phyloP scores from a whole-genome alignment of 2,113 vertebrate species.

The Dunckerocampus dactyliophorus region DNA sequence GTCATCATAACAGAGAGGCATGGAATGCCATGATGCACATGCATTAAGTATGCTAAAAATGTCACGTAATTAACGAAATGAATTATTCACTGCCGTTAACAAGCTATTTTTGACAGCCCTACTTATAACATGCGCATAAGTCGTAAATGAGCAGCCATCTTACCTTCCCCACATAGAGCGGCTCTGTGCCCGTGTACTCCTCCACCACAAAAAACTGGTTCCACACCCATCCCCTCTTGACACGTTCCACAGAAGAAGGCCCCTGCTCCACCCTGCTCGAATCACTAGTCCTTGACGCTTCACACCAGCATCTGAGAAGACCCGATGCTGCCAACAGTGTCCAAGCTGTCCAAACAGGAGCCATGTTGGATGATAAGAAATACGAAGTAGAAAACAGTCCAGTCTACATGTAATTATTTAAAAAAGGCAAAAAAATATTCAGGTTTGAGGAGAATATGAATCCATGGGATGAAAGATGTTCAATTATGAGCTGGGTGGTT shows the following conservation, averaged over 20 bases:
- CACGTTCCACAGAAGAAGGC: constrained; percentile 74
- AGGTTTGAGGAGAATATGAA: constrained; percentile 41
- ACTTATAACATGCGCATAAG: too few species aligned
- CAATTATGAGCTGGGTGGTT: constrained; percentile 31
- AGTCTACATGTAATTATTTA: constrained; percentile 56
- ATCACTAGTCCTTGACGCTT: constrained; percentile 69
- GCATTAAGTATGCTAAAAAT: too few species aligned
- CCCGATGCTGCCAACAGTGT: constrained; percentile 52
- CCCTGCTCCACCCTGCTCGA: constrained; percentile 55
- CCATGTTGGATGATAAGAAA: constrained; percentile 53
- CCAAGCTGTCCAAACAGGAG: constrained; percentile 52
- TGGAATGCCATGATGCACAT: too few species aligned
- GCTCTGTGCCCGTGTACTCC: constrained; percentile 96
- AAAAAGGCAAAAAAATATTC: constrained; percentile 27
- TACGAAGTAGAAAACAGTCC: constrained; percentile 14
- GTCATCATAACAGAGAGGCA: too few species aligned
- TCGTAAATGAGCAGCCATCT: constrained; percentile 6
- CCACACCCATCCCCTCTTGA: constrained; percentile 99
- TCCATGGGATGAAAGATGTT: constrained; percentile 50
- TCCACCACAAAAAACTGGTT: constrained; percentile 99
- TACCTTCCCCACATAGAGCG: constrained; percentile 98
- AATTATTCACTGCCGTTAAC: too few species aligned
- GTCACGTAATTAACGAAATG: too few species aligned
- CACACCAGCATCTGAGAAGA: constrained; percentile 59
- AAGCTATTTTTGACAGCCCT: too few species aligned